These are phyloP conservation scores for Trisateles emortualis DNA, from an alignment of 2,888 invertebrate species.

Conservation along the genomic window DNA sequence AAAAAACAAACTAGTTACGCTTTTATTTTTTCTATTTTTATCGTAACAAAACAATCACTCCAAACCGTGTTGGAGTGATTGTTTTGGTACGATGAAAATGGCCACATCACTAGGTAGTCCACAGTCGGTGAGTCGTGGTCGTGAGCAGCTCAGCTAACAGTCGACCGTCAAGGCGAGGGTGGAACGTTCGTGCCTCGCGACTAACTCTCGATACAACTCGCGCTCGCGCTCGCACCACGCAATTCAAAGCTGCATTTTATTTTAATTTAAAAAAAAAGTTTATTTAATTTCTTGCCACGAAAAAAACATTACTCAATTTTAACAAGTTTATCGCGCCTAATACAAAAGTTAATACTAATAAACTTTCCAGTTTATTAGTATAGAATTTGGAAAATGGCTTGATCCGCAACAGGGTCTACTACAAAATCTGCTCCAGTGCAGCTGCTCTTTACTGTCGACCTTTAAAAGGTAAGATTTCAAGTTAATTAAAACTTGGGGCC, in stretches of 20 bases:
- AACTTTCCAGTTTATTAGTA: constrained; percentile 51
- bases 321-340: constrained; percentile 27
- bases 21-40: no score
- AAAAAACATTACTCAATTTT: neutral
- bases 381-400: constrained; percentile 49
- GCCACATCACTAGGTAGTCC: constrained; percentile 53
- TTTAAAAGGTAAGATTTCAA: constrained; percentile 56
- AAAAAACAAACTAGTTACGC: constrained; percentile 3
- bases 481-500: constrained; percentile 46
- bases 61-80: constrained; percentile 13
- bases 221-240: constrained; percentile 22
- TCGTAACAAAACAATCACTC: no score
- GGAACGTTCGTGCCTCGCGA: constrained; percentile 28
- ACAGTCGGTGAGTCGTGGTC: constrained; percentile 2
- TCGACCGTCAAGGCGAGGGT: constrained; percentile 38
- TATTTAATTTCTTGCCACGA: neutral
- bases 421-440: constrained; percentile 48
- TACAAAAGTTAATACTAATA: constrained; percentile 48
- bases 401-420: no score
- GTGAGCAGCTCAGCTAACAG: constrained; percentile 31
- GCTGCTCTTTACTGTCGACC: constrained; percentile 39
- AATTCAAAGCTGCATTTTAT: neutral
- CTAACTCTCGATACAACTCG: constrained; percentile 3
- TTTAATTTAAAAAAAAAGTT: neutral
- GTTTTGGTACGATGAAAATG: constrained; percentile 37